These are phyloP conservation scores for Ceratosolen solmsi DNA, from an alignment of 1,140 invertebrate genomes.

Conservation along the genomic window DNA sequence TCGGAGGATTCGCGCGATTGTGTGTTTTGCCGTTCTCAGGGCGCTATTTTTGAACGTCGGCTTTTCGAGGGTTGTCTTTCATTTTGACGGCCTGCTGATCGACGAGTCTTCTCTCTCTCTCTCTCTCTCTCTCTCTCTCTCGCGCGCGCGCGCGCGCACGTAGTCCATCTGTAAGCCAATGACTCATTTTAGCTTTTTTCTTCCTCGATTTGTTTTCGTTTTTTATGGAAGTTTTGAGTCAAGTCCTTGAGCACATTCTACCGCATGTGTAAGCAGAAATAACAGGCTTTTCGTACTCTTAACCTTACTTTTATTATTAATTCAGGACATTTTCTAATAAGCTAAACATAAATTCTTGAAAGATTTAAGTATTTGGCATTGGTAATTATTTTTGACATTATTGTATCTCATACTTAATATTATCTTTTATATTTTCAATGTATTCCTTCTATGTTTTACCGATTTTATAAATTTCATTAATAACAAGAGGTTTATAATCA, in stretches of 20 bases:
- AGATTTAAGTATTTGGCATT: too few species aligned
- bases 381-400: too few species aligned
- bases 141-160: neutral
- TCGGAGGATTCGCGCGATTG: neutral
- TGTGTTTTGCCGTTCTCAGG: neutral
- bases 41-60: neutral
- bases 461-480: too few species aligned
- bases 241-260: neutral
- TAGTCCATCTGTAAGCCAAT: neutral
- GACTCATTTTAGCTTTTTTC: neutral
- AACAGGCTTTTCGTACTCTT: too few species aligned
- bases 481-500: too few species aligned
- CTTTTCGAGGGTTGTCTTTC: constrained; percentile 23
- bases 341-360: too few species aligned
- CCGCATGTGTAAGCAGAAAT: neutral
- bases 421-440: too few species aligned
- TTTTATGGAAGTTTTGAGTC: neutral
- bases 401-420: too few species aligned
- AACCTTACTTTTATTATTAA: too few species aligned
- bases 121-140: neutral
- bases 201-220: neutral
- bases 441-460: too few species aligned
- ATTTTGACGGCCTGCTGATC: constrained; percentile 7
- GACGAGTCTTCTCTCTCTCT: neutral
- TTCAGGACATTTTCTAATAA: too few species aligned